Evolutionary conservation across 2,888 invertebrate genomes (phyloP), one percentile per base, ranked within the genome.

Genomic region (Caenorhabditis sp.): DNA sequence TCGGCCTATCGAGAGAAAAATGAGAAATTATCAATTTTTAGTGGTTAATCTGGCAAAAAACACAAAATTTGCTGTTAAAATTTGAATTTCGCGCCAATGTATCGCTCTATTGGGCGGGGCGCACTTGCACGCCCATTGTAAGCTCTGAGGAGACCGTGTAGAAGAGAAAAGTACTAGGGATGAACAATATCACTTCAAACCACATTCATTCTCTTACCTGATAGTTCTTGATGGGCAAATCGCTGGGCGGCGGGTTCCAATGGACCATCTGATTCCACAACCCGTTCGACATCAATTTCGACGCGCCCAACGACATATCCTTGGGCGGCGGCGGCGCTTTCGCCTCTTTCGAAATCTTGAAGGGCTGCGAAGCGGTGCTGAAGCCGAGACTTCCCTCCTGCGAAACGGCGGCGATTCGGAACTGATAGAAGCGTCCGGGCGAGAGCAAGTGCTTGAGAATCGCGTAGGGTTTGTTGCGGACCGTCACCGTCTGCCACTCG

Each of bases 321-420:
- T 72, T 59, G 5, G 88, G 88, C 15, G 84, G 62, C 4, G 77
- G 56, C 7, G 88, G 88, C 6, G 88, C 86, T 22, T 80, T 75
- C 0, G 86, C 84, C 63, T 87, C 87, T 79, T 85, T 86, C 17
- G 86, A 83, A 1, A 88, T 77, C 46, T 86, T 88, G 79, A 88
- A 88, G 5, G 84, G 81, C 17, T 61, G 45, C 7, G 83, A 82
- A 1, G 86, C 80, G 3, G 68, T 55, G 22, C 89, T 90, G 78
- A 87, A 90, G 8, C 90, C 90, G 39, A 85, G 75, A 58, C 86
- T 85, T 15, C 90, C 90, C 43, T 86, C 80, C 7, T 81, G 78
- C 52, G 82, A 88, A 55, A 89, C 89, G 3, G 89, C 87, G 13
- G 89, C 89, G 8, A 88, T 83, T 39, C 89, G 83, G 78, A 89